phyloP scores from a whole-genome alignment of 2,797 vertebrate genomes.

The Acipenser oxyrinchus region DNA sequence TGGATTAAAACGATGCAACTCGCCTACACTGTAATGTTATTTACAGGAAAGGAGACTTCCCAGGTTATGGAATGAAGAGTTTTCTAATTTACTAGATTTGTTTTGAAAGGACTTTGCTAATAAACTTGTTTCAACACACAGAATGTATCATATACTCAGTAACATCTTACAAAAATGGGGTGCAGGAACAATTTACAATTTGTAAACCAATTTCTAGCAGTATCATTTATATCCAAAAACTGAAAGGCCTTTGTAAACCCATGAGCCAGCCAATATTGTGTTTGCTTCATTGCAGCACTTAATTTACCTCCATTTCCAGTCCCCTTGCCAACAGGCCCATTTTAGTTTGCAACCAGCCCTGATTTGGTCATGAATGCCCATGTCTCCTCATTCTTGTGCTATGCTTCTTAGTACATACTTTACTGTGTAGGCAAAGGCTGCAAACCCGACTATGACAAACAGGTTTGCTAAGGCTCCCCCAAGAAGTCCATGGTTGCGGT shows the following conservation, averaged over 20 bases:
- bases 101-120: no score
- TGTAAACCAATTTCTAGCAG: no score
- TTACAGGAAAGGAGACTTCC: no score
- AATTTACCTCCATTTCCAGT: conserved; percentile 30
- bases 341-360: conserved; percentile 35
- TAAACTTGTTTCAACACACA: no score
- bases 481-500: conserved; percentile 92
- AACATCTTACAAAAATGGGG: no score
- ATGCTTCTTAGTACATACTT: conserved; percentile 95
- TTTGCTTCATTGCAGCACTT: conserved; percentile 47
- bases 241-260: conserved; percentile 47
- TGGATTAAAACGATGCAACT: no score
- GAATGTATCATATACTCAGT: no score
- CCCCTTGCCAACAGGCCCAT: conserved; percentile 33
- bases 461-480: conserved; percentile 89
- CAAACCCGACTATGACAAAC: conserved; percentile 93
- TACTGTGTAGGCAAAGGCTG: conserved; percentile 92
- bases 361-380: conserved; percentile 38
- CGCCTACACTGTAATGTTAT: no score
- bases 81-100: no score
- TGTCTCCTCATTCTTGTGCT: conserved; percentile 80
- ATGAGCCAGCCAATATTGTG: conserved; percentile 53
- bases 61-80: no score
- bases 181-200: no score
- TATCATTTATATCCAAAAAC: no score